These are phyloP conservation scores for Acropora yongei DNA, from an alignment of 64 coral and sea anemone species.

Conservation along the genomic window DNA sequence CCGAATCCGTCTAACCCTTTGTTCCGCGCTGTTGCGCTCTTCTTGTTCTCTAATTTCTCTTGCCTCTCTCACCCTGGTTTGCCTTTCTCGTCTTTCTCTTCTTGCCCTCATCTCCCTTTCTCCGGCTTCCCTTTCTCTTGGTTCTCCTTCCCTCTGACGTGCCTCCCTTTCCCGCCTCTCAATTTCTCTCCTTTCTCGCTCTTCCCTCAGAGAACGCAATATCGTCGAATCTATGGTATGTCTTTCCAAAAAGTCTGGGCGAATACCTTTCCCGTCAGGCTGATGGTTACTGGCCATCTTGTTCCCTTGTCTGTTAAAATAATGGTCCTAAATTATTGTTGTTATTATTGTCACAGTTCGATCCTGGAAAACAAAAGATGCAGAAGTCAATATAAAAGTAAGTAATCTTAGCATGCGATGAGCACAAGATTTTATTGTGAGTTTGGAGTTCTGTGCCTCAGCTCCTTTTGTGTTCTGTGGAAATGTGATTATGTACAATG, in stretches of 20 bases:
- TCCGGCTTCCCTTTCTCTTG: not conserved
- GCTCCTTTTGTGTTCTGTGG: no score
- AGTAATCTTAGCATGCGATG: no score
- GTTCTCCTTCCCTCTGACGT: not conserved
- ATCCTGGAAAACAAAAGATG: no score
- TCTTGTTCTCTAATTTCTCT: not conserved
- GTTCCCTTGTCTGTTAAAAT: no score
- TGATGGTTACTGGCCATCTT: no score
- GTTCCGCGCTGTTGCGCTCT: not conserved
- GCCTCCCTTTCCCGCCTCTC: not conserved
- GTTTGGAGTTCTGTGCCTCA: no score
- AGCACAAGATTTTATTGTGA: no score
- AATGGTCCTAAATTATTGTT: no score
- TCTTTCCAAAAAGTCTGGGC: not conserved
- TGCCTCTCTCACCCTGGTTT: not conserved
- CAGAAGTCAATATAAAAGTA: no score
- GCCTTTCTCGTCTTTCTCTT: not conserved
- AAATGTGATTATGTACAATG: no score
- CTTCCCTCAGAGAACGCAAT: not conserved
- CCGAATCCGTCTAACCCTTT: not conserved
- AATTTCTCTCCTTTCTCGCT: constrained; percentile 11
- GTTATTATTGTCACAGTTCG: no score
- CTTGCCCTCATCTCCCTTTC: not conserved
- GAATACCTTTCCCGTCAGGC: not conserved
- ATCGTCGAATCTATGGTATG: constrained; percentile 6